Percentiles rank a stretch among this genome's conserved stretches.
Conservation (phyloP, 2,113 vertebrate genomes). For the Hydropotes inermis region DNA sequence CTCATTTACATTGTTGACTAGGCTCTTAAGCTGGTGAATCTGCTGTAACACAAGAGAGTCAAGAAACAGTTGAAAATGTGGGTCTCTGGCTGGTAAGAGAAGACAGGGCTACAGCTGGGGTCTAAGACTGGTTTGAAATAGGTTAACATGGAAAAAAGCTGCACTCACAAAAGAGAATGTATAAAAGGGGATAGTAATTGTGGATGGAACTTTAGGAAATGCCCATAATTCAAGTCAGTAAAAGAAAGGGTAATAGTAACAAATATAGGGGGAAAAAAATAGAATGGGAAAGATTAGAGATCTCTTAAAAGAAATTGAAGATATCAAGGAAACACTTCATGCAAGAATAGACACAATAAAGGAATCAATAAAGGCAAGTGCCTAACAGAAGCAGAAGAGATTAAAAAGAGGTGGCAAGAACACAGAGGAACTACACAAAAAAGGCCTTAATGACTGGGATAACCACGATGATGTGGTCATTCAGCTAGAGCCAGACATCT, state of each 20-base stretch:
- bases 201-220: not conserved
- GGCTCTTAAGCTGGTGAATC: not conserved
- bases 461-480: not conserved
- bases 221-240: not conserved
- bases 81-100: not conserved
- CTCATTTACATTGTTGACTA: not conserved
- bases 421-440: not conserved
- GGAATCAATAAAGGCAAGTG: not conserved
- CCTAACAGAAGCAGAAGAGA: not conserved
- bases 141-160: not conserved
- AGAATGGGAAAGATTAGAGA: not conserved
- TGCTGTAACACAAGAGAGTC: not conserved
- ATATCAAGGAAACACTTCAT: not conserved
- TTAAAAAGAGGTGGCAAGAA: not conserved
- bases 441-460: not conserved
- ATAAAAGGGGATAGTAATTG: not conserved
- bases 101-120: not conserved
- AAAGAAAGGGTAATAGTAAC: not conserved
- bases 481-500: not conserved
- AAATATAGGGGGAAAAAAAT: not conserved
- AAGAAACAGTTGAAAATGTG: not conserved
- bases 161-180: not conserved
- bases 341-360: not conserved
- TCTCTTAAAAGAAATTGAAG: not conserved
- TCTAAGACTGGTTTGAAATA: not conserved